phyloP scores from a whole-genome alignment of 2,888 invertebrate species.

The Spilosoma lubricipeda region DNA sequence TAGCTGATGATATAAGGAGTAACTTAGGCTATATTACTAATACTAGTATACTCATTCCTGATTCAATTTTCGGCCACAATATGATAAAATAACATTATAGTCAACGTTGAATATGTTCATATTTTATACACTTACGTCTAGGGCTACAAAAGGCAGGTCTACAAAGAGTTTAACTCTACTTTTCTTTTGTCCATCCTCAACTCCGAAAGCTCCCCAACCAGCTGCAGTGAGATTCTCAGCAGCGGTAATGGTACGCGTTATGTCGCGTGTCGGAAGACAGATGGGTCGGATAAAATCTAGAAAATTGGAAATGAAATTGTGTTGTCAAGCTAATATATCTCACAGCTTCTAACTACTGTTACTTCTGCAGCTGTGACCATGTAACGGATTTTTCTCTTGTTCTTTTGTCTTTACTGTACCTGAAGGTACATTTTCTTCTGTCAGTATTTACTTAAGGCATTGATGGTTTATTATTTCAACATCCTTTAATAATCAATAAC shows the following conservation, averaged over 20 bases:
- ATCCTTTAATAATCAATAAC: no score
- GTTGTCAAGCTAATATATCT: neutral
- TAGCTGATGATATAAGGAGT: no score
- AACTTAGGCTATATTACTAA: no score
- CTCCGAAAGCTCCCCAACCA: constrained; percentile 51
- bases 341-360: no score
- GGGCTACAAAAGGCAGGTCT: constrained; percentile 46
- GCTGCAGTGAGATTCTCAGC: constrained; percentile 22
- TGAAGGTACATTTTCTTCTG: no score
- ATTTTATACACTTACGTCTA: neutral
- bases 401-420: no score
- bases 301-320: neutral
- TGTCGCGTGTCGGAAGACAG: constrained; percentile 56
- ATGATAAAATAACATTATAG: no score
- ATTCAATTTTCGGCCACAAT: no score
- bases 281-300: constrained; percentile 65
- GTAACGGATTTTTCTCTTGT: neutral
- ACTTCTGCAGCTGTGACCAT: neutral
- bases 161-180: constrained; percentile 60
- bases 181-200: constrained; percentile 33
- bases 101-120: no score
- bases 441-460: no score
- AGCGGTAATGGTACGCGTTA: constrained; percentile 23
- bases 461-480: no score
- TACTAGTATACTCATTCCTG: no score